These are phyloP conservation scores for Pelodiscus sinensis DNA, from an alignment of 2,113 vertebrate species.

Conservation along the genomic window DNA sequence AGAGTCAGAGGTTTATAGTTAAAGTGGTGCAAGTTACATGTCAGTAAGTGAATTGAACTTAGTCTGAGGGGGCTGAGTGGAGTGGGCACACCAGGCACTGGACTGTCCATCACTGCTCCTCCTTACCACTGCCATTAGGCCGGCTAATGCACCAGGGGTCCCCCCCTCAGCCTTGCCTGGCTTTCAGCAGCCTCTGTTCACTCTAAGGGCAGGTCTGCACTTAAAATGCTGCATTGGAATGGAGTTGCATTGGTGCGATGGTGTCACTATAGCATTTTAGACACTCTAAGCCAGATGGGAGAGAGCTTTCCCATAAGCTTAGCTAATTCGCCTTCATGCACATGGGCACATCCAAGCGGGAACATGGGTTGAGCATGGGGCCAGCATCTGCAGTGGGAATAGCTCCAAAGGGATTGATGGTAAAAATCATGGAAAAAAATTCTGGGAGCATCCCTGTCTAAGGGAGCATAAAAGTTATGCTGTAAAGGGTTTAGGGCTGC, in stretches of 20 bases:
- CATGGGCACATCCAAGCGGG: background rate
- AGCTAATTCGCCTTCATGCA: too few species aligned
- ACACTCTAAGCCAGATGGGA: background rate
- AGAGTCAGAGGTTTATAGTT: background rate
- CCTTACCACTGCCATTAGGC: background rate
- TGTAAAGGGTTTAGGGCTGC: background rate
- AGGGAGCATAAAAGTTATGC: constrained; percentile 17
- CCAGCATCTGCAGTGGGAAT: background rate
- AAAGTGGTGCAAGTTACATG: background rate
- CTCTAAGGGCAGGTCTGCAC: background rate
- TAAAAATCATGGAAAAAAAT: background rate
- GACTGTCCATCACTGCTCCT: background rate
- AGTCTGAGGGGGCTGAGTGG: background rate
- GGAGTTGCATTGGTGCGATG: background rate
- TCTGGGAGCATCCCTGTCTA: background rate
- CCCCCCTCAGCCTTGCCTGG: background rate
- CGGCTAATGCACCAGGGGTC: background rate
- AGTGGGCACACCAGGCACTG: background rate
- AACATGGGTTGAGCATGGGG: background rate
- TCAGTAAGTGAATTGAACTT: constrained; percentile 7
- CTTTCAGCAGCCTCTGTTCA: background rate
- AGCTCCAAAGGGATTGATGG: background rate
- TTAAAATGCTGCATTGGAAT: background rate
- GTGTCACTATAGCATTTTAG: background rate
- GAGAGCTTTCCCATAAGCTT: background rate